Percentiles rank a stretch among this genome's conserved stretches.
These are phyloP conservation scores for Sminthurides bifidus DNA, from an alignment of 1,140 invertebrate species.

Conservation along the genomic window DNA sequence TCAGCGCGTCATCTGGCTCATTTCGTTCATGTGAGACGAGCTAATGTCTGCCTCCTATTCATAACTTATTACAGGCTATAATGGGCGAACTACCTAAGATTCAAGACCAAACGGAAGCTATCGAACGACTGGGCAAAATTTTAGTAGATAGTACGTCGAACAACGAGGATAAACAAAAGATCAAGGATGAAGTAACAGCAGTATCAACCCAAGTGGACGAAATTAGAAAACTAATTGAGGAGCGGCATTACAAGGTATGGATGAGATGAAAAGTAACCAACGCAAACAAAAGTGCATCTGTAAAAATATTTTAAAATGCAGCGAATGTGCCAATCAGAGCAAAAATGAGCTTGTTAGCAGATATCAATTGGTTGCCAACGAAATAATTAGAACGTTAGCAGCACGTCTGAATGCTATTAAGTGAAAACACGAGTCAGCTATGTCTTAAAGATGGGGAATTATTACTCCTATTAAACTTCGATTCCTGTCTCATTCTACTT, in stretches of 20 bases:
- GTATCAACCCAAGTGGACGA: conserved; percentile 65
- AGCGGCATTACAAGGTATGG: conserved; percentile 59
- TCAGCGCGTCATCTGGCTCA: too few species aligned
- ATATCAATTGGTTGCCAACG: background rate
- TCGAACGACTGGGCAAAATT: conserved; percentile 60
- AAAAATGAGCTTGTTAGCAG: background rate
- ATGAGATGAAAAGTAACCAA: conserved; percentile 6
- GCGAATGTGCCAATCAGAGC: background rate
- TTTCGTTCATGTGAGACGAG: too few species aligned
- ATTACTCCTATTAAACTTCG: background rate
- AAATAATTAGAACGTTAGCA: conserved; percentile 1
- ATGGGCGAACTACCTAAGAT: conserved; percentile 38
- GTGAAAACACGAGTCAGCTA: too few species aligned
- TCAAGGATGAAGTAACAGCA: conserved; percentile 59
- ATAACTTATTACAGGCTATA: conserved; percentile 12
- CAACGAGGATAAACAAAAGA: conserved; percentile 59
- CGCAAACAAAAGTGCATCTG: conserved; percentile 3
- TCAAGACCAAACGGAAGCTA: conserved; percentile 60
- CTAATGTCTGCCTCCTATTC: too few species aligned
- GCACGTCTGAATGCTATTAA: too few species aligned
- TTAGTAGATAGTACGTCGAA: conserved; percentile 67
- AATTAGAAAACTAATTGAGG: conserved; percentile 60
- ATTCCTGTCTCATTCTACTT: conserved; percentile 14
- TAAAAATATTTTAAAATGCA: background rate
- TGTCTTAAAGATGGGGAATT: too few species aligned